These are phyloP conservation scores for Esox niger DNA, from an alignment of 2,113 vertebrate species.

Conservation along the genomic window DNA sequence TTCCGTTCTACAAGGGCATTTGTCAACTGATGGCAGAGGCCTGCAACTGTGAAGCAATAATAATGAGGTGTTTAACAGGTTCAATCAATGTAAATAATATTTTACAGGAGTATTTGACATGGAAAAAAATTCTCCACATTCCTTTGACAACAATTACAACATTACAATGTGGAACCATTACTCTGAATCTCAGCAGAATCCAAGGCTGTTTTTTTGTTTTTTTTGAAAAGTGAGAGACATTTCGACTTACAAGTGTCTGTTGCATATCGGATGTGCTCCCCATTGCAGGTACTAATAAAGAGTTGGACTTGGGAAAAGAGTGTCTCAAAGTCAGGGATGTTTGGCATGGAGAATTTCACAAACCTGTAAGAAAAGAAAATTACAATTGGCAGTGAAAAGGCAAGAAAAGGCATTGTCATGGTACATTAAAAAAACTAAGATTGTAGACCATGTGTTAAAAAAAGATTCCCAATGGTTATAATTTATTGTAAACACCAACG, in stretches of 20 bases:
- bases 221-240: background rate
- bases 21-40: constrained; percentile 98
- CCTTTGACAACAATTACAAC: background rate
- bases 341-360: constrained; percentile 99
- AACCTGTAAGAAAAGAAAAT: constrained; percentile 77
- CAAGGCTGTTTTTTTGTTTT: no score
- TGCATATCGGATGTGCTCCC: constrained; percentile 98
- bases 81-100: background rate
- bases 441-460: background rate
- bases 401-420: background rate
- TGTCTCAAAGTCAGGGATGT: constrained; percentile 98
- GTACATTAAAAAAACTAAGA: background rate
- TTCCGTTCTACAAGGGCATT: constrained; percentile 98
- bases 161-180: background rate
- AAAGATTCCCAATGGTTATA: no score
- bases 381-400: background rate
- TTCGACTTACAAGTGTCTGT: constrained; percentile 96
- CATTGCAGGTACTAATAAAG: constrained; percentile 98
- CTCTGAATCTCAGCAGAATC: background rate
- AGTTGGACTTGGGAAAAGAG: constrained; percentile 98
- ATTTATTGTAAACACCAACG: background rate
- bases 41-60: constrained; percentile 82
- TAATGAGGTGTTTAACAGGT: background rate
- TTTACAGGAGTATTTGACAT: background rate
- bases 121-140: background rate